phyloP scores from a whole-genome alignment of 2,113 vertebrate species.

The Alosa alosa region DNA sequence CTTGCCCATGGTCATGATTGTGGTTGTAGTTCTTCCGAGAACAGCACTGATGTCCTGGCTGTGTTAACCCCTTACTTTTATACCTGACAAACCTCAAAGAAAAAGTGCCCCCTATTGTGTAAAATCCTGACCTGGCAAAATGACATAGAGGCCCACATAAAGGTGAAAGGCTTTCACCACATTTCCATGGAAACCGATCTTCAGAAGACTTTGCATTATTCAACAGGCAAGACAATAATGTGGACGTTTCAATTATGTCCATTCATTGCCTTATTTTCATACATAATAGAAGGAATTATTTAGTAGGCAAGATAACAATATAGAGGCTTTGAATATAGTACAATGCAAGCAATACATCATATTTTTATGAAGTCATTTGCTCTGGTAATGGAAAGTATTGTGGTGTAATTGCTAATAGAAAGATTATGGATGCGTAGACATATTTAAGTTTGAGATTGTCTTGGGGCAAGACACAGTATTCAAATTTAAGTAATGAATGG shows the following conservation, averaged over 20 bases:
- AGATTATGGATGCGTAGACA: neutral
- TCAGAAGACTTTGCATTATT: neutral
- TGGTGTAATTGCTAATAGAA: neutral
- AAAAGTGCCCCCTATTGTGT: slow-evolving; percentile 16
- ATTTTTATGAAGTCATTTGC: neutral
- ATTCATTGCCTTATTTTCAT: neutral
- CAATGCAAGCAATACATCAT: neutral
- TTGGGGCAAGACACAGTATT: neutral
- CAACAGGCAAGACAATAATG: neutral
- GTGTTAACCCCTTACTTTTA: slow-evolving; percentile 61
- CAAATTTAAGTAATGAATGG: too few species aligned
- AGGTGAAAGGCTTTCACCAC: neutral
- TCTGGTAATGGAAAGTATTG: neutral
- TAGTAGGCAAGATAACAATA: neutral
- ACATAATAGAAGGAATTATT: neutral
- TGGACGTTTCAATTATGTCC: neutral
- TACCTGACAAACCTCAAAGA: slow-evolving; percentile 60
- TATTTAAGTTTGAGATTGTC: neutral
- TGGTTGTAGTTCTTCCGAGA: neutral
- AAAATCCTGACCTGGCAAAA: neutral
- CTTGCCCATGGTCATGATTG: neutral
- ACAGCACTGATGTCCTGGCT: slow-evolving; percentile 43
- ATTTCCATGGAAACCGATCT: neutral
- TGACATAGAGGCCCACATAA: neutral
- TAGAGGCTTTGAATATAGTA: too few species aligned